Percentiles rank a stretch among this genome's conserved stretches.
Conservation (phyloP, 35 echinoderm and acorn worm genomes). For the Heliocidaris erythrogramma region DNA sequence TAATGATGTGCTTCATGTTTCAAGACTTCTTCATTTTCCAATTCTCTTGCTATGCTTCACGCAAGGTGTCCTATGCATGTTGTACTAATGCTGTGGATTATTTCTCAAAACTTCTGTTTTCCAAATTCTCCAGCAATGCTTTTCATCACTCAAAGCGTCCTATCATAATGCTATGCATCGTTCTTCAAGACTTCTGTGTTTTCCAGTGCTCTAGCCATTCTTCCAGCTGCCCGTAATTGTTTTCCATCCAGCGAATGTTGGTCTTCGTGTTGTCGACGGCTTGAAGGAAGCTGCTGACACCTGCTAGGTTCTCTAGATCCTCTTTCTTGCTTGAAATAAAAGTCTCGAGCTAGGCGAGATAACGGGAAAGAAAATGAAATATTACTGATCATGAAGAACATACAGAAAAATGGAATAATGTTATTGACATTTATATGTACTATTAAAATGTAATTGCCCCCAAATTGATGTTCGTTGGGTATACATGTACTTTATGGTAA, state of each 20-base stretch:
- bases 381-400: neutral
- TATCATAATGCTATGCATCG: neutral
- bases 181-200: neutral
- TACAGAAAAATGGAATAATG: neutral
- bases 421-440: too few relatives aligned
- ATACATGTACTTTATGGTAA: too few relatives aligned
- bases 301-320: constrained; percentile 26
- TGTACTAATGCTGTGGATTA: too few relatives aligned
- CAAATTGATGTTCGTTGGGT: too few relatives aligned
- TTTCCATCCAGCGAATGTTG: constrained; percentile 70
- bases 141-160: neutral
- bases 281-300: constrained; percentile 55
- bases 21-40: too few relatives aligned
- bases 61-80: too few relatives aligned
- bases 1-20: too few relatives aligned
- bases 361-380: neutral
- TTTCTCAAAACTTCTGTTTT: too few relatives aligned
- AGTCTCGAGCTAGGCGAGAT: constrained; percentile 20
- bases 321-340: constrained; percentile 47
- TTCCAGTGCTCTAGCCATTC: constrained; percentile 56
- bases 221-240: constrained; percentile 56
- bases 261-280: constrained; percentile 58
- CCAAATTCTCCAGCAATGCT: neutral
- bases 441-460: too few relatives aligned
- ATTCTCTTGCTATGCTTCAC: too few relatives aligned